Evolutionary conservation across 1,140 invertebrate species (phyloP).

Genomic region (Nephila pilipes): DNA sequence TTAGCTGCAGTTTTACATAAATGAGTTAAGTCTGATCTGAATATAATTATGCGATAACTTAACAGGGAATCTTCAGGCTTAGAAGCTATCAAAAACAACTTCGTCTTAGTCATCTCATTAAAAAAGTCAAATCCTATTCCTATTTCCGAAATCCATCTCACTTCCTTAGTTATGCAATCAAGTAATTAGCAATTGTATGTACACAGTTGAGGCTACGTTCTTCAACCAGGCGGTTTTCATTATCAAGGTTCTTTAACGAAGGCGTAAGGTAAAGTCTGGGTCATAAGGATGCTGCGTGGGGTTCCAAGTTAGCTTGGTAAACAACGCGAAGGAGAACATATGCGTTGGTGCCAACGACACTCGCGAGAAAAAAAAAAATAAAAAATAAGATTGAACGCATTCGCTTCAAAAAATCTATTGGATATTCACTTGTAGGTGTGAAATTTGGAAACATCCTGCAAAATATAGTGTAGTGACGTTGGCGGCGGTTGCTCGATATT

Average conservation of each 20-base stretch:
- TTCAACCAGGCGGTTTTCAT: conserved; percentile 4
- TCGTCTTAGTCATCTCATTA: too few relatives aligned
- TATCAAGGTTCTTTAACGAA: neutral
- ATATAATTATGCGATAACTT: too few relatives aligned
- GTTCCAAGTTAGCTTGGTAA: neutral
- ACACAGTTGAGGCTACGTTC: neutral
- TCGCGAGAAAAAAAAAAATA: neutral
- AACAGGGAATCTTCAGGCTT: too few relatives aligned
- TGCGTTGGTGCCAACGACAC: conserved; percentile 53
- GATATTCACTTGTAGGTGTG: conserved; percentile 29
- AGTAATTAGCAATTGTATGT: conserved; percentile 18
- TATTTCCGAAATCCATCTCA: neutral
- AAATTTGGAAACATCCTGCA: conserved; percentile 47
- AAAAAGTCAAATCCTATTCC: too few relatives aligned
- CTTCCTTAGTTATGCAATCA: neutral
- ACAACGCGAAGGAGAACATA: neutral
- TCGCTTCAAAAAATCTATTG: neutral
- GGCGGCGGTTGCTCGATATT: conserved; percentile 17
- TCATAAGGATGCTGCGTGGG: conserved; percentile 52
- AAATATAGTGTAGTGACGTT: neutral
- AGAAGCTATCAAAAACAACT: too few relatives aligned
- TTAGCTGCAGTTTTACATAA: too few relatives aligned
- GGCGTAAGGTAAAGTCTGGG: conserved; percentile 39
- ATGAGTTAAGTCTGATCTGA: too few relatives aligned
- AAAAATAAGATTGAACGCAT: neutral